Base-by-base conservation (phyloP, 2,888 invertebrate species). In the Tachina fera region DNA sequence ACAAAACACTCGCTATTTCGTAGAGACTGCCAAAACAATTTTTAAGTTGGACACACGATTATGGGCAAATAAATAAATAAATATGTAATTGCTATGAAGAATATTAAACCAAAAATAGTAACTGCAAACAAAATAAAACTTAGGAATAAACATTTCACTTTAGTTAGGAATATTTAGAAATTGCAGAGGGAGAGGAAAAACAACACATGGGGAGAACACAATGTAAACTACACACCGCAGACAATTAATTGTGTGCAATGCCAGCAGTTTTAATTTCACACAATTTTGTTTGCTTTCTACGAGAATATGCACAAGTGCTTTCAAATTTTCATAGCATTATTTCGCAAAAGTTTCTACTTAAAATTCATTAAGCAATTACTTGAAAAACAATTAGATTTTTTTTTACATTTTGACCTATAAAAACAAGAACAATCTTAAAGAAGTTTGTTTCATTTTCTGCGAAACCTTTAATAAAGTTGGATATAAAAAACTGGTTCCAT, bases 401-500 rank as follows among this genome's bases (percentile, higher is more conserved):
- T 43, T 67, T 80, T 67, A 80, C 49, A 72, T 63, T 61, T 51
- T 74, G 43, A 13, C 47, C 67, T 45, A 80, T 13, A 79, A 74
- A 74, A 67, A 9, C 31, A 31, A 31, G 31, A 31, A 31, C 31
- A 56, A 14, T 67, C 41, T 53, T 31, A 43, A n/a, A 41, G 13
- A 56, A 9, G 53, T 56, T 56, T 60, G 41, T 41, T 53, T 63
- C 0, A 19, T 43, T 11, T 60, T 58, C 47, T 68, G 49, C 13
- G 47, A 60, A 70, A 68, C 39, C 45, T 67, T 77, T 63, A 43
- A 53, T 31, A 22, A 60, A 41, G 49, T 13, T 68, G 68, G 31
- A 43, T 70, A 61, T 53, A 71, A 79, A 61, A 31, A 72, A 79
- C 78, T 10, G 41, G 78, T 79, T 71, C 5, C 14, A 61, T 71